Base-by-base conservation (phyloP, 2,888 invertebrate genomes). In the Dimorphilus gyrociliatus region DNA sequence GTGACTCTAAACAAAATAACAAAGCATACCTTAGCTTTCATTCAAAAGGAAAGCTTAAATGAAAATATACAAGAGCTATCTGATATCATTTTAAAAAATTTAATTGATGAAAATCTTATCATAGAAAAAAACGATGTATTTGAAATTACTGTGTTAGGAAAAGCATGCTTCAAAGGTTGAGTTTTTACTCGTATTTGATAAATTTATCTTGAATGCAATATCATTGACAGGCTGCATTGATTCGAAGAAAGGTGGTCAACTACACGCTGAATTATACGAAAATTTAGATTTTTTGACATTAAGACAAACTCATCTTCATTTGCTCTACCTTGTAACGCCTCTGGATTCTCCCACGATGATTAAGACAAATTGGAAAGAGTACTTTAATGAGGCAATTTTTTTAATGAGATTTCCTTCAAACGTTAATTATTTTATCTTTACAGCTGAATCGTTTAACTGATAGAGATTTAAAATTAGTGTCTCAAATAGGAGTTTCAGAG, bases 291-390 rank as follows among this genome's bases (percentile, higher is more conserved):
- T 76, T 27, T 64, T 92, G 33, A n/a, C n/a, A n/a, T n/a, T n/a
- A n/a, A n/a, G n/a, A n/a, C n/a, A 21, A 21, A 21, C 8, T 21
- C 72, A 76, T 50, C 69, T 86, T 21, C 92, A 94, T 62, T 67
- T 94, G 14, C 65, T 92, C 29, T 88, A 80, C 65, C 66, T 90
- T 19, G 76, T 88, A 32, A 78, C 84, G 14, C 80, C 81, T 10
- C 57, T 73, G 35, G 59, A 68, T 2, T 69, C 35, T 2, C 38
- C 36, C 21, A 23, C 27, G 8, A 13, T 25, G 8, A 31, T 54
- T 12, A 39, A 36, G 10, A 48, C 53, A 4, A 41, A 47, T 25
- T 62, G 60, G 60, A 46, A 45, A 36, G 44, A 45, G 23, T 59
- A 55, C 37, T 46, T 55, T 19, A 39, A 51, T 25, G 47, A 55